phyloP scores from a whole-genome alignment of 2,113 vertebrate genomes.

The Mionectes macconnelli region DNA sequence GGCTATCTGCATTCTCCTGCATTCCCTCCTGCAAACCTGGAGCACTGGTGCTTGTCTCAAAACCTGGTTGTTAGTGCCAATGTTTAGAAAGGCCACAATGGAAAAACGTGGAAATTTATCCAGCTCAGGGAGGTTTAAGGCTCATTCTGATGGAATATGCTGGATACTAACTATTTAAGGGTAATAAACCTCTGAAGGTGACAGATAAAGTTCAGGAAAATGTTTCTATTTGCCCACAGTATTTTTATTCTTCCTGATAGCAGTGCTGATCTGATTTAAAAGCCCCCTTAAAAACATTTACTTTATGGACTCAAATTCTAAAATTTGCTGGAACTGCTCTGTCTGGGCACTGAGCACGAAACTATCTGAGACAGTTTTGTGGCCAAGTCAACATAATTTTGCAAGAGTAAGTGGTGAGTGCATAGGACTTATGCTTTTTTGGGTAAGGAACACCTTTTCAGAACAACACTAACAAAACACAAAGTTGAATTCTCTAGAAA shows the following conservation, averaged over 20 bases:
- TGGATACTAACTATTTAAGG: neutral
- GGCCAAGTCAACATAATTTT: neutral
- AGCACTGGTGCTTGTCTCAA: neutral
- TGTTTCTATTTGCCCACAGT: neutral
- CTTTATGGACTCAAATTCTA: neutral
- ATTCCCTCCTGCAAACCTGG: neutral
- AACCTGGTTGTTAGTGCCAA: neutral
- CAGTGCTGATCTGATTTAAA: neutral
- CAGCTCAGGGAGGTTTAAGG: neutral
- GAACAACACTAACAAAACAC: neutral
- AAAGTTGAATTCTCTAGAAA: neutral
- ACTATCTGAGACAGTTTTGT: neutral
- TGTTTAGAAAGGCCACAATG: neutral
- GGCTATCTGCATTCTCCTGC: neutral
- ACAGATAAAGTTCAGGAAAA: neutral
- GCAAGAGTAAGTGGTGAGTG: neutral
- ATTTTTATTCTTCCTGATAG: neutral
- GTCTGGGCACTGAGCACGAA: neutral
- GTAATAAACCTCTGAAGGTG: neutral
- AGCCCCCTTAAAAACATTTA: neutral
- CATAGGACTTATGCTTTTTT: neutral
- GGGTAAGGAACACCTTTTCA: neutral
- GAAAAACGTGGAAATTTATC: neutral
- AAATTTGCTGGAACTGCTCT: neutral
- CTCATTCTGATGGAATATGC: neutral